phyloP scores from a whole-genome alignment of 2,113 vertebrate genomes.

The Furnarius figulus region DNA sequence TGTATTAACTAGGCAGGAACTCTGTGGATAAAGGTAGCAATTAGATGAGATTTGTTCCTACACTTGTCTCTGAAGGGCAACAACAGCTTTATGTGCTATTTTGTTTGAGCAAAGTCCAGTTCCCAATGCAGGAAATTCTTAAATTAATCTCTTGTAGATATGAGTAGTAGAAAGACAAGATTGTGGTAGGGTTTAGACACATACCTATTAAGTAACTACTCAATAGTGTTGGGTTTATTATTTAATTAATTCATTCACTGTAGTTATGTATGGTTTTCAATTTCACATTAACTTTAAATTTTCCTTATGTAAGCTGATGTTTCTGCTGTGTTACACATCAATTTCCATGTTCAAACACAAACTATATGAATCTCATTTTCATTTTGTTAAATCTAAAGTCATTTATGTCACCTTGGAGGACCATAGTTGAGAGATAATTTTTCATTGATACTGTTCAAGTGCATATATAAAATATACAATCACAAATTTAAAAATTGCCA shows the following conservation, averaged over 20 bases:
- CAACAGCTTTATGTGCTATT: not conserved
- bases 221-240: not conserved
- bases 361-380: not conserved
- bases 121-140: not conserved
- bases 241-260: not conserved
- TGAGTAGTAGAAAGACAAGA: not conserved
- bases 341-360: not conserved
- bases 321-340: not conserved
- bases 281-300: not conserved
- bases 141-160: not conserved
- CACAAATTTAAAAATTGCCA: not conserved
- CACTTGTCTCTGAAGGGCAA: not conserved
- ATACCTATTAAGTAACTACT: not conserved
- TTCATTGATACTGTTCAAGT: not conserved
- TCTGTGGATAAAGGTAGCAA: not conserved
- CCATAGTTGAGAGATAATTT: not conserved
- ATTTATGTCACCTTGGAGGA: not conserved
- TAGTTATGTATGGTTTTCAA: not conserved
- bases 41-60: not conserved
- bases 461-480: not conserved
- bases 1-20: not conserved
- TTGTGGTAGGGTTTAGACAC: not conserved
- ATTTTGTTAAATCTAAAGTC: not conserved
- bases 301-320: not conserved
- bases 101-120: not conserved